Percentiles rank a stretch among this genome's conserved stretches.
phyloP scores from a whole-genome alignment of 2,113 vertebrate species.

The Meleagris gallopavo region DNA sequence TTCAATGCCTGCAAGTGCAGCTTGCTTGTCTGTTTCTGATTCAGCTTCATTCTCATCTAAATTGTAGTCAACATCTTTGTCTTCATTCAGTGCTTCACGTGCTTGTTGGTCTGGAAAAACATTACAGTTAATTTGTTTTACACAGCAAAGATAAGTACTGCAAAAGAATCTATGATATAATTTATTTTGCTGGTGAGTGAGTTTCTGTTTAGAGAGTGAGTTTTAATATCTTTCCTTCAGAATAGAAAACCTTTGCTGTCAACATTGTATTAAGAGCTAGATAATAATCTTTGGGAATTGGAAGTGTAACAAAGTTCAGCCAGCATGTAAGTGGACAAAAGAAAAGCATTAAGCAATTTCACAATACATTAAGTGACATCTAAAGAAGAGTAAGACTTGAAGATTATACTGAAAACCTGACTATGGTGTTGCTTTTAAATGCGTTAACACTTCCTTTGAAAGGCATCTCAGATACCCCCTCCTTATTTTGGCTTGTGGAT shows the following conservation, averaged over 20 bases:
- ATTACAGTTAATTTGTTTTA: background rate
- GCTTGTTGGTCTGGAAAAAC: constrained; percentile 46
- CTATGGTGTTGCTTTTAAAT: background rate
- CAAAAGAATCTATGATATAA: background rate
- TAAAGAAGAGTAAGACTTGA: background rate
- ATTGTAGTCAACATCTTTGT: constrained; percentile 83
- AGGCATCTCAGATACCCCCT: background rate
- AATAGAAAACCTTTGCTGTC: background rate
- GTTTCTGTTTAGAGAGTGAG: background rate
- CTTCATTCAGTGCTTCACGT: constrained; percentile 70
- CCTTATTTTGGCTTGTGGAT: background rate
- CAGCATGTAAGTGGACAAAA: background rate
- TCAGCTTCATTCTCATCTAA: constrained; percentile 91
- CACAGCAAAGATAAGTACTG: background rate
- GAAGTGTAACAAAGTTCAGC: background rate
- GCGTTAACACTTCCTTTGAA: background rate
- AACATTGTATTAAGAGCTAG: background rate
- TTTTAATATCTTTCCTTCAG: background rate
- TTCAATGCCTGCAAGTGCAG: constrained; percentile 80
- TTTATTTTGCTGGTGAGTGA: background rate
- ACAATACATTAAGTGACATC: background rate
- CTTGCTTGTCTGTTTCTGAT: constrained; percentile 91
- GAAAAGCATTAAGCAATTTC: background rate
- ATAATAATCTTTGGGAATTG: background rate
- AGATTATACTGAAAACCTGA: background rate